Percentiles rank a stretch among this genome's conserved stretches.
Conservation (phyloP, 2,797 vertebrate genomes). For the Pseudochirops corinnae region DNA sequence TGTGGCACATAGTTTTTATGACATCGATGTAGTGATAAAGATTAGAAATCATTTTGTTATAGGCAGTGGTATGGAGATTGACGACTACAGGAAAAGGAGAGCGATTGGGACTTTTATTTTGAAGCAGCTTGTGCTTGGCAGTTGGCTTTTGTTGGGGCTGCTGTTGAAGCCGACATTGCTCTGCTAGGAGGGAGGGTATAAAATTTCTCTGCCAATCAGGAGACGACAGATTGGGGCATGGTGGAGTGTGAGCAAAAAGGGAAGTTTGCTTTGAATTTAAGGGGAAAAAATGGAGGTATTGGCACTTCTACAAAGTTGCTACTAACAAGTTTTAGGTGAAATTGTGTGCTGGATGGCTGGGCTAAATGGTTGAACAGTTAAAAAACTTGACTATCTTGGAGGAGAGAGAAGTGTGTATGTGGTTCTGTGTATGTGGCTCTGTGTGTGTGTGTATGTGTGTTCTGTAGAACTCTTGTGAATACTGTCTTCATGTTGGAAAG, state of each 20-base stretch:
- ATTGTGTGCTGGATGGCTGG: constrained; percentile 53
- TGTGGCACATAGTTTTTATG: constrained; percentile 53
- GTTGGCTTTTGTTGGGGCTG: constrained; percentile 89
- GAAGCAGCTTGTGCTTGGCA: constrained; percentile 84
- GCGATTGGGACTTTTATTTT: constrained; percentile 87
- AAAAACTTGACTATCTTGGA: neutral
- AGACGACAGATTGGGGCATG: constrained; percentile 82
- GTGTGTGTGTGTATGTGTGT: neutral
- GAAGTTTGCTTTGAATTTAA: constrained; percentile 79
- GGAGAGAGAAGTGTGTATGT: neutral
- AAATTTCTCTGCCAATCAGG: constrained; percentile 87
- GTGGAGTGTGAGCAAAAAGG: constrained; percentile 82
- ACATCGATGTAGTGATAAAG: constrained; percentile 70
- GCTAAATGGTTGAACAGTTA: constrained; percentile 59
- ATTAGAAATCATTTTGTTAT: constrained; percentile 74
- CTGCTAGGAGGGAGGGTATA: constrained; percentile 84
- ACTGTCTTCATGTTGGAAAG: constrained; percentile 37
- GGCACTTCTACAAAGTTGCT: constrained; percentile 74
- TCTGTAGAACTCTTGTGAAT: neutral
- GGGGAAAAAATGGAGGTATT: constrained; percentile 75
- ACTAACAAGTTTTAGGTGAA: constrained; percentile 70
- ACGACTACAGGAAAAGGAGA: constrained; percentile 62
- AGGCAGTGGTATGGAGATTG: constrained; percentile 57
- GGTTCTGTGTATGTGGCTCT: neutral
- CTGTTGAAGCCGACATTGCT: constrained; percentile 87